Base-by-base conservation (phyloP, 2,797 vertebrate genomes). In the Chlorospingus flavigularis region DNA sequence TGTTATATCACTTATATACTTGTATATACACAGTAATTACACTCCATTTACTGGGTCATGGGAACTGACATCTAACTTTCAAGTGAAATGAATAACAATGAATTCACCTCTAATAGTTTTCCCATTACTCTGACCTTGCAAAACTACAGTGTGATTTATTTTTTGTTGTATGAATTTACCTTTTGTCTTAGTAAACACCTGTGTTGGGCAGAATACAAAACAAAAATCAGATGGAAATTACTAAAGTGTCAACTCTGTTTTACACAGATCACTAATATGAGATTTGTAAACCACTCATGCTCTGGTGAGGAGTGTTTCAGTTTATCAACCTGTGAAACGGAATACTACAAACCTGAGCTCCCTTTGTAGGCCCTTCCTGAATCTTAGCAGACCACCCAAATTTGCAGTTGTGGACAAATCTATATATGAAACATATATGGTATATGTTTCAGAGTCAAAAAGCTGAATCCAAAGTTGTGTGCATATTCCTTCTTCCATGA, bases 11-110 rank as follows among this genome's bases (percentile, higher is more conserved):
- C 95, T 97, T 95, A 97, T 96, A 95, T 94, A 94, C 92, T 97
- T 97, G 50, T 37, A 31, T 55, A 65, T 45, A 37, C 26, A 85
- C 42, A 66, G 91, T 98, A 97, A 98, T 97, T 97, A 96, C 82
- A 88, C 92, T 96, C 92, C 97, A 97, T 98, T 98, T 98, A 96
- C 94, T 95, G 94, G 97, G 97, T 97, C 96, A 97, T 91, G 90
- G 95, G 94, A 97, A 97, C 90, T 94, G 97, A 94, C 93, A 97
- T 97, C 97, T 96, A 96, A 88, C 94, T 97, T 96, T 96, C 94
- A 97, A 97, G 90, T 96, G 94, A 96, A 97, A 96, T 94, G 94
- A 97, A 96, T 96, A 95, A 94, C 96, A 97, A 98, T 97, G 94
- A 97, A 91, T 97, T 97, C 93, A 97, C 95, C 78, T 96, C 37